Percentiles rank a stretch among this genome's conserved stretches.
phyloP scores from a whole-genome alignment of 2,797 vertebrate genomes.

The Paedocypris micromegethes region DNA sequence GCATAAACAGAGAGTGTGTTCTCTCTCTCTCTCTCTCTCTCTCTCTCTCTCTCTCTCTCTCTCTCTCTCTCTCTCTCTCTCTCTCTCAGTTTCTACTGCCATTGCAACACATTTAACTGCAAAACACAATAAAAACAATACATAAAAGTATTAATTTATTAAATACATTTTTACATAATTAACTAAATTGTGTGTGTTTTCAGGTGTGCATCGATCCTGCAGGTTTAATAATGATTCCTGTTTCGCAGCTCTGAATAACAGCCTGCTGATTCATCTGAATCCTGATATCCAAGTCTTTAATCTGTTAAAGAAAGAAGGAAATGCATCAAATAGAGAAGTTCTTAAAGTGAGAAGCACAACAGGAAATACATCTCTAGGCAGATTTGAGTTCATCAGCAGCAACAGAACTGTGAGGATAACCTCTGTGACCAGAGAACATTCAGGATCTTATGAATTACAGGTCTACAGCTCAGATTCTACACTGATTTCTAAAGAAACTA shows the following conservation, averaged over 20 bases:
- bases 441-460: not conserved
- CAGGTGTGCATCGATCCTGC: accelerated
- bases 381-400: not conserved
- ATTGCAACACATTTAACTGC: no score
- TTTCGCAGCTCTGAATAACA: accelerated
- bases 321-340: no score
- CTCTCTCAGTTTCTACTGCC: no score
- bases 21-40: no score
- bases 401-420: conserved; percentile 15
- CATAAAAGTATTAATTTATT: no score
- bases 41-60: no score
- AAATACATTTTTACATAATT: not conserved
- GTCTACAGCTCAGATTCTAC: accelerated
- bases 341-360: accelerated
- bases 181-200: not conserved
- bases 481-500: accelerated
- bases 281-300: no score
- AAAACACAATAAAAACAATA: no score
- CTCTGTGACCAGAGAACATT: not conserved
- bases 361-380: accelerated
- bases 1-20: no score
- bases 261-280: not conserved
- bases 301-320: no score
- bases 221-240: accelerated
- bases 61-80: no score